A percentile compares a stretch with the other conserved stretches of the same genome.
Evolutionary conservation across 2,113 vertebrate species (phyloP).

Genomic region (Trogon surrucura): DNA sequence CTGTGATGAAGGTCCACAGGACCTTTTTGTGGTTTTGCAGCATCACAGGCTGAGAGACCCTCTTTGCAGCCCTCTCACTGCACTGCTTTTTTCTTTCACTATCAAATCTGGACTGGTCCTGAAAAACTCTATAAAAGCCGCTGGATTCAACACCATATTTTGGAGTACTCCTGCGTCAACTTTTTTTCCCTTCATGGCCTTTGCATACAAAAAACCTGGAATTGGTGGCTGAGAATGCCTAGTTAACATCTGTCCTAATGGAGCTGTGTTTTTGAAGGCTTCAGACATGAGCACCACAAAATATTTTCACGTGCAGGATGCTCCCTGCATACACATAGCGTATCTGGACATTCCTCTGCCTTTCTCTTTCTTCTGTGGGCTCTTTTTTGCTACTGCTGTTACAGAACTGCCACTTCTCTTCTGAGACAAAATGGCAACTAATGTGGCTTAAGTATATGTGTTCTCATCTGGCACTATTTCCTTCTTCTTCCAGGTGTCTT

Average conservation of each 20-base stretch:
- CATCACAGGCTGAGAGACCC: not conserved
- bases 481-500: not conserved
- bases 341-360: not conserved
- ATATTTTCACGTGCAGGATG: not conserved
- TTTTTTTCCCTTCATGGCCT: not conserved
- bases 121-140: not conserved
- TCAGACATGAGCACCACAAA: not conserved
- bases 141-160: not conserved
- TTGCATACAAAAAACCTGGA: not conserved
- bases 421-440: not conserved
- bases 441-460: not conserved
- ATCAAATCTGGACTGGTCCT: not conserved
- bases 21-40: accelerated
- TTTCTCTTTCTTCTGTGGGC: not conserved
- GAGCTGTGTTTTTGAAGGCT: not conserved
- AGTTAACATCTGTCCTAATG: not conserved
- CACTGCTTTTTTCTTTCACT: not conserved
- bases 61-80: not conserved
- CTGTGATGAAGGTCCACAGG: not conserved
- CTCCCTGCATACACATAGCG: not conserved
- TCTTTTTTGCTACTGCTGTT: not conserved
- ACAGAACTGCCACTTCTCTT: not conserved
- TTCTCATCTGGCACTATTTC: not conserved
- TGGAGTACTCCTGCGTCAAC: not conserved
- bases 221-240: not conserved